Conservation (phyloP, 2,888 invertebrate genomes). For the Stratiomys singularior region DNA sequence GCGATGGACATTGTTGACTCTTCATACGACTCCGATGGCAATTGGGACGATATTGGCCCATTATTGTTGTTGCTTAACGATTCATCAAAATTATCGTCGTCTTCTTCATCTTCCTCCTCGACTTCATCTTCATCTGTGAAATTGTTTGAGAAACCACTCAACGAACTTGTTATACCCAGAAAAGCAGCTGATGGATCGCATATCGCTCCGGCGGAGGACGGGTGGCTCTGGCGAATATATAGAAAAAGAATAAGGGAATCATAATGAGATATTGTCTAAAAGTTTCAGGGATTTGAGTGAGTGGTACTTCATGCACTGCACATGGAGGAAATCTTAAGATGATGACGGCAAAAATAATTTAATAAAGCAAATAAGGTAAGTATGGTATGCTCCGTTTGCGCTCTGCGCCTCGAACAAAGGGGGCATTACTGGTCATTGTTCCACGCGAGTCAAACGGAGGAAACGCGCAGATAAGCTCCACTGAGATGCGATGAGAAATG, state of each 20-base stretch:
- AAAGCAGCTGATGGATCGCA: slow-evolving; percentile 38
- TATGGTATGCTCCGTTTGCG: background rate
- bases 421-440: slow-evolving; percentile 42
- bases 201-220: slow-evolving; percentile 35
- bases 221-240: slow-evolving; percentile 46
- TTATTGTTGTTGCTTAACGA: slow-evolving; percentile 35
- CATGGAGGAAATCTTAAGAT: slow-evolving; percentile 13
- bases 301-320: slow-evolving; percentile 36
- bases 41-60: slow-evolving; percentile 1
- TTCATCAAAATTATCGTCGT: slow-evolving; percentile 26
- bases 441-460: slow-evolving; percentile 1
- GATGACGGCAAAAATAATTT: slow-evolving; percentile 33
- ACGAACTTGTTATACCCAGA: slow-evolving; percentile 48
- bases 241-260: slow-evolving; percentile 33
- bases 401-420: slow-evolving; percentile 20
- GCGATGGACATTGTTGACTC: background rate
- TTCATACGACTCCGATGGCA: background rate
- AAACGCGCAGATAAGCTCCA: slow-evolving; percentile 11
- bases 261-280: slow-evolving; percentile 44
- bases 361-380: slow-evolving; percentile 11
- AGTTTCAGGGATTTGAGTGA: slow-evolving; percentile 7
- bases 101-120: slow-evolving; percentile 24
- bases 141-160: slow-evolving; percentile 45
- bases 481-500: background rate
- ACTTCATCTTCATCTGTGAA: slow-evolving; percentile 21